Conservation (phyloP, 2,797 vertebrate genomes). For the Bradypus variegatus region DNA sequence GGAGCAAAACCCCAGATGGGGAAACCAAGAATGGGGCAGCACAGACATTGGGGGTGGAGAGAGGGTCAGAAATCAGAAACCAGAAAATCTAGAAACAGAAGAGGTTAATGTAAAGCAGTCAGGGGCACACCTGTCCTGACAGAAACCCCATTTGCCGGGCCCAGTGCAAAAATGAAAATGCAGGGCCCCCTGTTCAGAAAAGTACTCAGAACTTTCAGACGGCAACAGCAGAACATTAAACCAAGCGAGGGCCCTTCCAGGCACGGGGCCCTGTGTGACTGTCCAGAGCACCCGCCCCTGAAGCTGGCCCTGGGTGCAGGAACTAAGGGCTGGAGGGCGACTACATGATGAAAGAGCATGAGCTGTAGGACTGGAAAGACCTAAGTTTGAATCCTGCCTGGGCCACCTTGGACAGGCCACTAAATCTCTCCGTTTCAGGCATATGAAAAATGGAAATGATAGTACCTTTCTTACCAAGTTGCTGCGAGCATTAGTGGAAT, state of each 20-base stretch:
- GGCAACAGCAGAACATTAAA: not conserved
- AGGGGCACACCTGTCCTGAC: not conserved
- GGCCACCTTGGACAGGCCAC: not conserved
- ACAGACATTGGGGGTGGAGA: not conserved
- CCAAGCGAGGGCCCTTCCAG: not conserved
- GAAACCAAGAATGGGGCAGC: fast-evolving
- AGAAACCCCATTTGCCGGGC: not conserved
- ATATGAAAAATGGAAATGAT: not conserved
- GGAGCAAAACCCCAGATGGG: fast-evolving
- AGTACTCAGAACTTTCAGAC: not conserved
- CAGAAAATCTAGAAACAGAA: not conserved
- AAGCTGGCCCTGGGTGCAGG: not conserved
- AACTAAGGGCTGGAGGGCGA: fast-evolving
- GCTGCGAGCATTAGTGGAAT: not conserved
- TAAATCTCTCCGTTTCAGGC: not conserved
- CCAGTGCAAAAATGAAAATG: not conserved
- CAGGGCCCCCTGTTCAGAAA: not conserved
- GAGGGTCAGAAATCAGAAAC: not conserved
- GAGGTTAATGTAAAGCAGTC: fast-evolving
- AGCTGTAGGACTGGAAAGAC: not conserved
- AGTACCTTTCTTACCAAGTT: not conserved
- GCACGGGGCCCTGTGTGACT: no score
- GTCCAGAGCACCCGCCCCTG: no score
- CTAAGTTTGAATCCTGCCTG: not conserved
- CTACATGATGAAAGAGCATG: not conserved